phyloP scores from a whole-genome alignment of 2,113 vertebrate genomes.

The Rhinolophus sinicus region DNA sequence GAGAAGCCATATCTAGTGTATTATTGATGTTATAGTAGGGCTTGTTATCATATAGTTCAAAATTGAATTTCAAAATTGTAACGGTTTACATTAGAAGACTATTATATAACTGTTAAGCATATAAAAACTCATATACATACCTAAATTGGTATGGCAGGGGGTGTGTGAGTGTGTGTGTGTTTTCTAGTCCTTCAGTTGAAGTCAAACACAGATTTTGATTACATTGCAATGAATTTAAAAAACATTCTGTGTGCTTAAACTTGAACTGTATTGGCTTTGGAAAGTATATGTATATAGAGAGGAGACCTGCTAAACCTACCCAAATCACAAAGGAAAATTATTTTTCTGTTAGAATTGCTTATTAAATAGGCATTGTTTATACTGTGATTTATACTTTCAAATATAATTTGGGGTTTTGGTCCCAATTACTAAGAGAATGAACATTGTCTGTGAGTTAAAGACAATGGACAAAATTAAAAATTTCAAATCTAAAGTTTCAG shows the following conservation, averaged over 20 bases:
- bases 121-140: constrained; percentile 54
- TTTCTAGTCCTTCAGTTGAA: constrained; percentile 58
- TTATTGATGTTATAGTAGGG: constrained; percentile 39
- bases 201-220: constrained; percentile 57
- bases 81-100: constrained; percentile 65
- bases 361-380: constrained; percentile 60
- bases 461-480: constrained; percentile 39
- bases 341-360: constrained; percentile 68
- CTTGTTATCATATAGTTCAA: constrained; percentile 44
- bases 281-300: constrained; percentile 42
- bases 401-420: constrained; percentile 55
- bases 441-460: not conserved
- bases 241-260: constrained; percentile 48
- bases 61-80: constrained; percentile 60
- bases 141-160: constrained; percentile 12
- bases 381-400: constrained; percentile 60
- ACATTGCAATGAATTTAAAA: constrained; percentile 57
- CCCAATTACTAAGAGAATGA: constrained; percentile 49
- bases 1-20: constrained; percentile 31
- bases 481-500: constrained; percentile 14
- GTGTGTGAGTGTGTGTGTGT: not conserved
- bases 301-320: constrained; percentile 50
- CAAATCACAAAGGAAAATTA: constrained; percentile 60
- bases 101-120: constrained; percentile 46
- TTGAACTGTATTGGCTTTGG: constrained; percentile 51